Base-by-base conservation (phyloP, 2,888 invertebrate genomes). In the Oegoconia quadripuncta region DNA sequence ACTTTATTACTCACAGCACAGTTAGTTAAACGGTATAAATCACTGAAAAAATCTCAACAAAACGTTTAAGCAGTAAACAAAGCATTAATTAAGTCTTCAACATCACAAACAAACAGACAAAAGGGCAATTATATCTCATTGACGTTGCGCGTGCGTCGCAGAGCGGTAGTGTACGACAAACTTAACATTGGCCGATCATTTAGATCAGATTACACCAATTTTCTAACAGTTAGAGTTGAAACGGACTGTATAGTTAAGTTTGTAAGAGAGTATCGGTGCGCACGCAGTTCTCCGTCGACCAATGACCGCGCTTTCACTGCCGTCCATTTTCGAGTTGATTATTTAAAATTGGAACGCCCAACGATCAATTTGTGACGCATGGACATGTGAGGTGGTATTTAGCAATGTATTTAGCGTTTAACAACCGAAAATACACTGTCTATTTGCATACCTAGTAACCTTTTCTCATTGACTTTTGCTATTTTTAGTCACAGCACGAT, bases 261-360 rank as follows among this genome's bases (percentile, higher is more conserved):
- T 59, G 78, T 64, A 48, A 52, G 63, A 70, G 67, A 78, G 73
- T 59, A 62, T 68, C 68, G 68, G 67, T 65, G 70, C 64, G 70
- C 83, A 82, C 82, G 82, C 82, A 80, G 71, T 54, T 52, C 63
- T 57, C 59, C 54, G 59, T 50, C 83, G 83, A 84, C 83, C 86
- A 84, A 84, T 86, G 86, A 84, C 86, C 84, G 84, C 75, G 79
- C 86, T 86, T 86, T 86, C 86, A 75, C 86, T 76, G 74, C 54
- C 74, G 69, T 64, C 79, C 74, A 82, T 83, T 74, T 82, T 80
- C 16, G 39, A 12, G 27, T 37, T 16, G 37, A 37, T 34, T 34
- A 35, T 78, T 74, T 68, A 69, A 79, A 80, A 74, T 74, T 71
- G 64, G 74, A 77, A 73, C 73, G 68, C 55, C 55, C 61, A 68